phyloP scores from a whole-genome alignment of 2,888 invertebrate species.

The Hipparchia sbordonii region DNA sequence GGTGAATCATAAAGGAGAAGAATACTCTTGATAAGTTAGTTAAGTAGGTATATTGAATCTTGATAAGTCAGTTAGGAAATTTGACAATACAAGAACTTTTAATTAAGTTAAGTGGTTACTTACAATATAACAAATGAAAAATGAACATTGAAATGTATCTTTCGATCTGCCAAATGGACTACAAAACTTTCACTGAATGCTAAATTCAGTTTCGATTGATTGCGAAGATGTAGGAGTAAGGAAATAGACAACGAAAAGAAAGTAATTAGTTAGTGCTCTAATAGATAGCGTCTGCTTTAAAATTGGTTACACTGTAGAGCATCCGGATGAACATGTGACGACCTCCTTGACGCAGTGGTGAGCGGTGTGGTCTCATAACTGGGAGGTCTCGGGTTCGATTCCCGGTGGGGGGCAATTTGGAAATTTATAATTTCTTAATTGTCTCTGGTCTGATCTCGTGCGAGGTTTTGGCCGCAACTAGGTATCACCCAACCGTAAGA shows the following conservation, averaged over 20 bases:
- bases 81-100: constrained; percentile 4
- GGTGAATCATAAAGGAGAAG: no score
- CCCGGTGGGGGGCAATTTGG: no score
- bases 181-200: constrained; percentile 19
- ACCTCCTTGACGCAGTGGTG: no score
- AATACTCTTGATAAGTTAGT: no score
- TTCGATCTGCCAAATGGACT: constrained; percentile 19
- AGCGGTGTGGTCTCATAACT: no score
- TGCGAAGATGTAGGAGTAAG: neutral
- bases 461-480: no score
- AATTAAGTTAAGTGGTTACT: constrained; percentile 1
- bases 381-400: no score
- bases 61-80: no score
- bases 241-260: constrained; percentile 12
- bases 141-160: constrained; percentile 9
- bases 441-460: no score
- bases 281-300: constrained; percentile 11
- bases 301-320: neutral
- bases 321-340: neutral
- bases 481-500: no score
- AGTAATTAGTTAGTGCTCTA: constrained; percentile 21
- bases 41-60: no score
- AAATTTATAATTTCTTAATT: no score
- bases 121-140: constrained; percentile 6
- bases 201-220: constrained; percentile 21